phyloP scores from a whole-genome alignment of 2,113 vertebrate species.

The Plecturocebus donacophilus region DNA sequence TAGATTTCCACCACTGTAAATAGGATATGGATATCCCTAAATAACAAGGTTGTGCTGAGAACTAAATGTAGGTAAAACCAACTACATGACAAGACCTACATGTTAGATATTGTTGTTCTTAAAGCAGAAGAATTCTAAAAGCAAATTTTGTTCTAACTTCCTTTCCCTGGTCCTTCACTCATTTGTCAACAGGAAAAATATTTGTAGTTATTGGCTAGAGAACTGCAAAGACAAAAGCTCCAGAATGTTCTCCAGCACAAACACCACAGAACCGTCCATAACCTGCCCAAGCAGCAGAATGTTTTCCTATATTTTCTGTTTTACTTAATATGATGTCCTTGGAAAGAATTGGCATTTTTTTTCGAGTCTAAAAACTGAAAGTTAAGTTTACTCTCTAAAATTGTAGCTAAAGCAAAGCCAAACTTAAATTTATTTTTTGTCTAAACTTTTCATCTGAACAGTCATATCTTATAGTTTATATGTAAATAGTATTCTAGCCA shows the following conservation, averaged over 20 bases:
- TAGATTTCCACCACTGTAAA: not conserved
- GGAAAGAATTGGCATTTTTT: slow-evolving; percentile 4
- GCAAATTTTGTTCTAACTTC: not conserved
- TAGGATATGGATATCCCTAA: not conserved
- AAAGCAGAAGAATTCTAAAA: not conserved
- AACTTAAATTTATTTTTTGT: slow-evolving; percentile 50
- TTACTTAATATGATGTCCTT: not conserved
- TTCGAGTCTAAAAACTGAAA: slow-evolving; percentile 3
- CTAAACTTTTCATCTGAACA: slow-evolving; percentile 41
- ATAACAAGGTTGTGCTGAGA: not conserved
- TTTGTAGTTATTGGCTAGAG: not conserved
- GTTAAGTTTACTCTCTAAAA: slow-evolving; percentile 60
- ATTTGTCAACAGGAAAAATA: not conserved
- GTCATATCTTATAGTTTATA: slow-evolving; percentile 49
- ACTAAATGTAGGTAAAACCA: not conserved
- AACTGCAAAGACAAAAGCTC: not conserved
- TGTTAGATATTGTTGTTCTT: not conserved
- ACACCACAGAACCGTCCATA: not conserved
- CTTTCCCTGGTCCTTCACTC: not conserved
- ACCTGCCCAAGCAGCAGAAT: not conserved
- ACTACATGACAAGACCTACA: not conserved
- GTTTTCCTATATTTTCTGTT: not conserved
- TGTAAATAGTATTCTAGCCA: slow-evolving; percentile 68
- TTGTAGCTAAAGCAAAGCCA: slow-evolving; percentile 2
- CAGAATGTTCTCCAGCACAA: not conserved